Base-by-base conservation (phyloP, 64 coral and sea anemone genomes). In the Exaiptasia diaphana region DNA sequence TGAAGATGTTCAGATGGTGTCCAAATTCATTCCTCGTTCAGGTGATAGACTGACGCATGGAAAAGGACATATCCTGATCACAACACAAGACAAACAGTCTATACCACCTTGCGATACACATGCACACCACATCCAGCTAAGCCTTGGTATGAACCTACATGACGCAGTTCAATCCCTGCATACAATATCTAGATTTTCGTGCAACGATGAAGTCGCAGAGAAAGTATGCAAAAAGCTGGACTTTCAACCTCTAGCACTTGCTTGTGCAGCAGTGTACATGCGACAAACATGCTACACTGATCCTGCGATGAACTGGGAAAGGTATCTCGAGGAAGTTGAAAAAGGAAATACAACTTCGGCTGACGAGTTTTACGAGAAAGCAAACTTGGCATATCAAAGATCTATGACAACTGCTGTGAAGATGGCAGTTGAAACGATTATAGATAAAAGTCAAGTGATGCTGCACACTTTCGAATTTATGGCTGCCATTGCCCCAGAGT, bases 41-140 rank as follows among this genome's bases (percentile, higher is more conserved):
- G 79, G 61, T 33, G 5, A 62, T 4, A 62, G 6, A n/a, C n/a
- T n/a, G 24, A 62, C 58, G 18, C 25, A 30, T 62, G 41, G 48
- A 68, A 82, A 73, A 46, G 43, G 69, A 26, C 75, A 78, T 20
- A 57, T 78, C 50, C 5, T 70, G 67, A 70, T 70, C 3, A 70
- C 37, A 21, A 70, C 36, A 41, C 67, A 41, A 17, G 67, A 70
- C 44, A 23, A 7, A 4, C 0, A 9, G 4, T 2, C 67, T 8
- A n/a, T 70, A 8, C 36, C 67, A 4, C 26, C 17, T 1, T 11
- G 25, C 44, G 67, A 35, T 70, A 30, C 63, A 20, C 29, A 36
- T 9, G 40, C 29, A 2, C 40, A 67, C 63, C 63, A 67, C 12
- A 24, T 74, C 13, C 74, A 21, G 18, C 53, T 85, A 23, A 74